phyloP scores from a whole-genome alignment of 1,140 invertebrate species.

The Branchinecta lindahli region DNA sequence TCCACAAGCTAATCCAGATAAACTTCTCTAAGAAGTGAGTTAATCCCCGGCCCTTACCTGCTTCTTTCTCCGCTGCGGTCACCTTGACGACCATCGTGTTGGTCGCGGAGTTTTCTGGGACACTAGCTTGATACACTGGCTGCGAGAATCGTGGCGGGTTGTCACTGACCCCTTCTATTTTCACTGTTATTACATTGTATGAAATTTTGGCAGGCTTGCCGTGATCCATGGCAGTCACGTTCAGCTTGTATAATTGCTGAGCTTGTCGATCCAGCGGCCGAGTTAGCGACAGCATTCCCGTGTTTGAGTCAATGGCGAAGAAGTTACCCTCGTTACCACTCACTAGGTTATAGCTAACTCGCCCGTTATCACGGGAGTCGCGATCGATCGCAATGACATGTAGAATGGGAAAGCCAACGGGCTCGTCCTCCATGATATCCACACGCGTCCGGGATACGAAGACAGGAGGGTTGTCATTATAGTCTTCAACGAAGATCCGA shows the following conservation, averaged over 20 bases:
- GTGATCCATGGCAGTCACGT: conserved; percentile 66
- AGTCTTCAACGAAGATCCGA: conserved; percentile 59
- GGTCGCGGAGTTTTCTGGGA: conserved; percentile 58
- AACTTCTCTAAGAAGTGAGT: too few relatives aligned
- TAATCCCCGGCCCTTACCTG: conserved; percentile 27
- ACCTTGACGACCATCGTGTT: conserved; percentile 63
- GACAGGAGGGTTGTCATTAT: conserved; percentile 69
- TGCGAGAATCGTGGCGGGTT: conserved; percentile 65
- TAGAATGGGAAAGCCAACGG: conserved; percentile 45
- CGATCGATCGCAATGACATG: conserved; percentile 68
- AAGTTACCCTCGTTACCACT: conserved; percentile 62
- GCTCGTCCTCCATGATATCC: conserved; percentile 35
- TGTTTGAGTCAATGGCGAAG: conserved; percentile 60
- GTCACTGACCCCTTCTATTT: conserved; percentile 52
- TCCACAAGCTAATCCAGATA: too few relatives aligned
- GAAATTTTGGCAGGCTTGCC: conserved; percentile 48
- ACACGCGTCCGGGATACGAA: conserved; percentile 45
- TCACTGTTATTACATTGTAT: conserved; percentile 43
- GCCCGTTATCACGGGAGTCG: conserved; percentile 69
- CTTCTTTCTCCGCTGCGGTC: conserved; percentile 50
- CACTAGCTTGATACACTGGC: conserved; percentile 51
- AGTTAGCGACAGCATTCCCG: conserved; percentile 54
- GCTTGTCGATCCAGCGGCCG: conserved; percentile 43
- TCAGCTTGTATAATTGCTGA: conserved; percentile 42
- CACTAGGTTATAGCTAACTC: conserved; percentile 63